Evolutionary conservation across 2,113 vertebrate genomes (phyloP).

Genomic region (Takifugu bimaculatus): DNA sequence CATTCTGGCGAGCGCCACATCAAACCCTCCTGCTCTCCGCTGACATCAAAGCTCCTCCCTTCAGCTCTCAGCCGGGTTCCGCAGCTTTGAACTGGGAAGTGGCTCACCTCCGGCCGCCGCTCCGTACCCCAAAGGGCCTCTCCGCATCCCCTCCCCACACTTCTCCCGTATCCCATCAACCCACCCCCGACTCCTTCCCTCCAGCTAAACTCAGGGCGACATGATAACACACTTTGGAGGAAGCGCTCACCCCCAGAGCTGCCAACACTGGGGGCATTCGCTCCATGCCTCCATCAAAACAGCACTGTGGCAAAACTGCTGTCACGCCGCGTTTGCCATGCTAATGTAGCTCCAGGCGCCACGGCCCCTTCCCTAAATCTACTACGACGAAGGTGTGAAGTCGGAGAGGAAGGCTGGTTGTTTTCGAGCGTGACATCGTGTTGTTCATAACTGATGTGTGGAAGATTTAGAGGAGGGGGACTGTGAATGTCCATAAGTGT

Average conservation of each 20-base stretch:
- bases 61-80: conserved; percentile 47
- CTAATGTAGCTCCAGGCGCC: conserved; percentile 58
- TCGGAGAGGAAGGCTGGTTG: conserved; percentile 16
- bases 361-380: conserved; percentile 36
- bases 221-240: conserved; percentile 68
- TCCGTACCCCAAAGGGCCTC: conserved; percentile 30
- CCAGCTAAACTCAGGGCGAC: conserved; percentile 57
- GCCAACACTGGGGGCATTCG: conserved; percentile 60
- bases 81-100: conserved; percentile 60
- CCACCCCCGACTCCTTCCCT: conserved; percentile 26
- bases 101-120: conserved; percentile 48
- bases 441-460: conserved; percentile 15
- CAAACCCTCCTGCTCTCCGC: conserved; percentile 29
- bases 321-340: conserved; percentile 64
- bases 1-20: conserved; percentile 37
- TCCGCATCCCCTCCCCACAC: conserved; percentile 27
- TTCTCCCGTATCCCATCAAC: conserved; percentile 15
- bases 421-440: conserved; percentile 25
- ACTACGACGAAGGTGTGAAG: conserved; percentile 31
- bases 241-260: conserved; percentile 51
- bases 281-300: conserved; percentile 60
- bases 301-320: conserved; percentile 64
- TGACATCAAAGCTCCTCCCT: conserved; percentile 39
- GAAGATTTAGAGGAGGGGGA: neutral
- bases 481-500: neutral